Base-by-base conservation (phyloP, 2,888 invertebrate genomes). In the Mongoloraphidia duomilia region DNA sequence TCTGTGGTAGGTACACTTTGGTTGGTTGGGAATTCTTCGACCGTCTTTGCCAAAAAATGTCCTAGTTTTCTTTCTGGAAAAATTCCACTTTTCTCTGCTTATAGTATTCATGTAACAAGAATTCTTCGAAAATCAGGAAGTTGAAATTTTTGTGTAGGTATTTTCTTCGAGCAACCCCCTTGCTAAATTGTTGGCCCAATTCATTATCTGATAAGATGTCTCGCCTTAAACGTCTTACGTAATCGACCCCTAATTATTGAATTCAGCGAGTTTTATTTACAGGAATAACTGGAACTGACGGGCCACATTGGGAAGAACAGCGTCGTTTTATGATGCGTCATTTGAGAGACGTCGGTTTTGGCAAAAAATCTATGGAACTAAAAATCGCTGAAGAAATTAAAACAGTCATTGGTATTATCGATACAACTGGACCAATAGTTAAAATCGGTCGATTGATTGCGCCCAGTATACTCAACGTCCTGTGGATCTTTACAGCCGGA, bases 401-500 rank as follows among this genome's bases (percentile, higher is more conserved):
- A 10, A 67, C 67, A 14, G 57, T 76, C 17, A 40, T 70, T 2
- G 50, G 56, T 2, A 52, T 57, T n/a, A 52, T 71, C 0, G 53
- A 58, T 9, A 35, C 51, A 9, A 52, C 60, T 10, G 59, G 59
- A 2, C 58, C 61, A 8, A 34, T 36, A 3, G 54, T 66, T 9
- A 52, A 60, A 45, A 52, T 65, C 26, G 59, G 58, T 5, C 57
- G 57, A 5, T 58, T 73, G 51, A 58, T 81, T 46, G 67, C 77
- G 2, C 72, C 76, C 3, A 71, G 73, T 36, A 75, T 80, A 1
- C 69, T 83, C 41, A 82, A 80, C 59, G 76, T 82, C 1, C 62
- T 83, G 9, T 83, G 82, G 82, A 69, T 69, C 11, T 61, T 82
- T 34, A 69, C 73, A 4, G 74, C 78, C 10, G 70, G 72, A 1